These are phyloP conservation scores for Gobius niger DNA, from an alignment of 2,113 vertebrate species.

Conservation along the genomic window DNA sequence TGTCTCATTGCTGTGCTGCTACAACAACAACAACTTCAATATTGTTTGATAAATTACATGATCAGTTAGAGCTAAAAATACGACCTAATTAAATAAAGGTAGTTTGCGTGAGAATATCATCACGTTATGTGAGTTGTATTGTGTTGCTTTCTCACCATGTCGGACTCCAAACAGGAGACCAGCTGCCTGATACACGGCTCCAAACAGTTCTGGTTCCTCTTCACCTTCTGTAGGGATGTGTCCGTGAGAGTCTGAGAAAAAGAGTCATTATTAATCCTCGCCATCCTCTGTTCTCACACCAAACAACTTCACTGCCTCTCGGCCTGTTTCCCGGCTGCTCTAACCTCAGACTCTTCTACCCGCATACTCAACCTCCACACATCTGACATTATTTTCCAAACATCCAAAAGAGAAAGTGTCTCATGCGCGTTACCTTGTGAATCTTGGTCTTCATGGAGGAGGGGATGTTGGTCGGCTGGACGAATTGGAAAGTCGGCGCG, in stretches of 20 bases:
- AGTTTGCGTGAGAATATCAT: too few relatives aligned
- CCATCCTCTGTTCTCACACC: too few relatives aligned
- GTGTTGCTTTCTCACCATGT: constrained; percentile 80
- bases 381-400: background rate
- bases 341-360: too few relatives aligned
- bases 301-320: too few relatives aligned
- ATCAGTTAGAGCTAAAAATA: too few relatives aligned
- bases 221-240: constrained; percentile 97
- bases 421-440: constrained; percentile 83
- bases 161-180: constrained; percentile 94
- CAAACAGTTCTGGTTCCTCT: constrained; percentile 96
- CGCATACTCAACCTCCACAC: background rate
- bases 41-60: too few relatives aligned
- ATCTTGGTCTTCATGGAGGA: constrained; percentile 93
- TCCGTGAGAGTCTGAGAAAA: constrained; percentile 89
- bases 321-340: too few relatives aligned
- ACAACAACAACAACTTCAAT: too few relatives aligned
- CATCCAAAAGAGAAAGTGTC: background rate
- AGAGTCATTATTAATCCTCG: constrained; percentile 17
- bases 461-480: constrained; percentile 90
- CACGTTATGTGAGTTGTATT: too few relatives aligned
- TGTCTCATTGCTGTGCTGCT: too few relatives aligned
- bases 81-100: too few relatives aligned
- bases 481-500: constrained; percentile 94
- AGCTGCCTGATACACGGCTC: constrained; percentile 97